Evolutionary conservation across 2,113 vertebrate species (phyloP).

Genomic region (Heteronetta atricapilla): DNA sequence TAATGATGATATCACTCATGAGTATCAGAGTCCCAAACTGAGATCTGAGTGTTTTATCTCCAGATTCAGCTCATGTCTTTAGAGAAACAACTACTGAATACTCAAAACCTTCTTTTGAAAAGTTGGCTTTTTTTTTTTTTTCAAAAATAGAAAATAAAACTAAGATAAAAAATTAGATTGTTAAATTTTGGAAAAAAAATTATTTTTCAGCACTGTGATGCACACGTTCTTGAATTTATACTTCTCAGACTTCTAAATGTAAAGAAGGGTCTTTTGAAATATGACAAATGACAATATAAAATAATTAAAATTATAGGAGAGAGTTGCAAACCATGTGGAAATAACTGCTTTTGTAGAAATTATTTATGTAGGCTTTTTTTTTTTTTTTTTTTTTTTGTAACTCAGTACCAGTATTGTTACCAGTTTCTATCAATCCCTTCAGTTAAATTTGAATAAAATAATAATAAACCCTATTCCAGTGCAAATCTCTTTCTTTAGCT

Average conservation of each 20-base stretch:
- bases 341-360: slow-evolving; percentile 57
- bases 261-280: slow-evolving; percentile 50
- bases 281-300: slow-evolving; percentile 61
- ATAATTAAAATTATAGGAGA: slow-evolving; percentile 55
- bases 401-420: neutral
- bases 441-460: neutral
- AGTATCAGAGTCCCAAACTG: neutral
- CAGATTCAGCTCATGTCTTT: neutral
- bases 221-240: neutral
- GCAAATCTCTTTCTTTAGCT: neutral
- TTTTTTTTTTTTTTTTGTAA: neutral
- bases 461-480: neutral
- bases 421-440: slow-evolving; percentile 19
- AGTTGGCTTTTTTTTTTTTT: neutral
- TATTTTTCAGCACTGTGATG: neutral
- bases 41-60: neutral
- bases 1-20: neutral
- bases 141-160: neutral
- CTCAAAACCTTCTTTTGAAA: neutral
- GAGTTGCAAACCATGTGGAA: slow-evolving; percentile 55
- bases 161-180: neutral
- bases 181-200: neutral
- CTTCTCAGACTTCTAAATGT: neutral
- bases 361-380: neutral
- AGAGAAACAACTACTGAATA: neutral